Base-by-base conservation (phyloP, 1,140 invertebrate species). In the Drosophila aff. region DNA sequence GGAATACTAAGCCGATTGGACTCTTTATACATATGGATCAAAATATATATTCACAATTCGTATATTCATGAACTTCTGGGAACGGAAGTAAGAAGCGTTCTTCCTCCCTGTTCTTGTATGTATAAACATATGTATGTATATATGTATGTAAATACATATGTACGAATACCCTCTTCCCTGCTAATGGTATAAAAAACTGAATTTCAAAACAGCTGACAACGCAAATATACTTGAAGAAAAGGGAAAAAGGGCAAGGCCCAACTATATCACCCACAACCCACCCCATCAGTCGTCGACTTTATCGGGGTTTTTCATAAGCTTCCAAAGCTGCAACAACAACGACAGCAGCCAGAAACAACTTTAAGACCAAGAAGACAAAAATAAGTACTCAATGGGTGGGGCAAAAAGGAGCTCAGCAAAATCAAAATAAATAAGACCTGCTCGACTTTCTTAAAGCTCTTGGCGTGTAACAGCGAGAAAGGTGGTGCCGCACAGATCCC, bases 391-490 rank as follows among this genome's bases (percentile, higher is more conserved):
- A 40, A 83, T 60, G 53, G 57, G 36, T 44, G 69, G 60, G 57
- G 23, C 23, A 23, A 36, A 67, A 77, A 62, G 66, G 58, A 46
- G 67, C 64, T 49, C 21, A 58, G 59, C 44, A 81, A 87, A 83
- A 78, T 74, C 61, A 64, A 86, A 89, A 89, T 89, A 89, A 83
- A 83, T 83, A 89, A 89, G 74, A 83, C 66, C 80, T 89, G 84
- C 83, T 83, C 73, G 77, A 89, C 83, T 81, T 89, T 89, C 81
- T 89, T 81, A 71, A 85, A 86, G 75, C 58, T 76, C 79, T 74
- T 61, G 58, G 81, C 63, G 72, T 73, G 73, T 68, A 76, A 67
- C 60, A 71, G 46, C 59, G 55, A 46, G 18, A 26, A 44, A 52
- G 47, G 47, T 31, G 53, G 15, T 36, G 63, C 65, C 73, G 57